Evolutionary conservation across 2,888 invertebrate genomes (phyloP), one percentile per base, ranked within the genome.

Genomic region (Brenthis ino): DNA sequence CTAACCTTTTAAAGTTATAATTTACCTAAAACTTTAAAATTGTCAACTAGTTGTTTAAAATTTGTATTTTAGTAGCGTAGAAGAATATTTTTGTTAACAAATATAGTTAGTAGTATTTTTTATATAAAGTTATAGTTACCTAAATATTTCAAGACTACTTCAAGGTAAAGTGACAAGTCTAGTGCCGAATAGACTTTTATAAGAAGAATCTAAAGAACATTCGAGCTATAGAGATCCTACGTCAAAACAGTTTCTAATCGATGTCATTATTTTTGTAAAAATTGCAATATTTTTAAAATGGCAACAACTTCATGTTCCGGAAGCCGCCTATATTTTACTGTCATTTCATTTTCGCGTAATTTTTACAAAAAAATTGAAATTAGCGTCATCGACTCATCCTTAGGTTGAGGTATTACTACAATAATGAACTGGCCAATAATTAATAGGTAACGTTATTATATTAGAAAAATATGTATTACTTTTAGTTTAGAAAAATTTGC

Each of bases 61-160:
- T 85, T 89, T 87, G 85, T 89, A 85, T 60, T 60, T 16, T 86
- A 64, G 86, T 89, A 91, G 89, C 88, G 85, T 92, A 91, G 92
- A 92, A 92, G 92, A 92, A 92, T 91, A 92, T 75, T 88, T 79
- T 86, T 85, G 79, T 85, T 87, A 88, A 89, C 85, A 88, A 86
- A 87, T 89, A 85, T 87, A 85, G 81, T 82, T 86, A 85, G 63
- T 82, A 82, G 76, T 80, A 78, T 75, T 73, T 75, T 66, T 77
- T 28, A 74, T 76, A 72, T 75, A 75, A 78, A 88, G 87, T 80
- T 81, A 55, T 76, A 88, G 66, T 53, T 60, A 60, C 60, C 50
- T 82, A 83, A 69, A 81, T 86, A 87, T 85, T 83, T 84, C 69
- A 73, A 74, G 78, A 80, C 78, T 79, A 82, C 74, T 72, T 81